Base-by-base conservation (phyloP, 1,140 invertebrate genomes). In the Calliopsis andreniformis region DNA sequence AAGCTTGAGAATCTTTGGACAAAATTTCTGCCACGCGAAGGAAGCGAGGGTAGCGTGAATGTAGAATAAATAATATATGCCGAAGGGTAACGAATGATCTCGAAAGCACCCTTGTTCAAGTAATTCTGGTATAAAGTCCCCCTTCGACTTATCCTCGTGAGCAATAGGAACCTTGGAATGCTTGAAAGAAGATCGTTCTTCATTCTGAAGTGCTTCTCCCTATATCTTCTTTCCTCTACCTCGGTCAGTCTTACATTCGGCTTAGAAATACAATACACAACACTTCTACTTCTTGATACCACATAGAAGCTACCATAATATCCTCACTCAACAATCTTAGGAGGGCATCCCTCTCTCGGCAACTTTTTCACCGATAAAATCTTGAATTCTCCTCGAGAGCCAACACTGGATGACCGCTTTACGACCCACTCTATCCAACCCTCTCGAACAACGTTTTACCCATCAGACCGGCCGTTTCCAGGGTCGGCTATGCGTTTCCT, bases 31-130 rank as follows among this genome's bases (percentile, higher is more conserved):
- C 85, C 12, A 14, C 51, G 32, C 28, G 14, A 42, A 2, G 35
- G 39, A 58, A 59, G 12, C 28, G 35, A 30, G 53, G 82, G 78
- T 73, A 53, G 79, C 61, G 69, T 62, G 66, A 49, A 67, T 64
- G 66, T 64, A 42, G 67, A 82, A 83, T 86, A 85, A 86, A 88
- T 86, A 85, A 83, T 86, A 78, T 83, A 86, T 81, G 59, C 68
- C 70, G 72, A 78, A 73, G 56, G 56, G 59, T 84, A 84, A 87
- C 78, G 71, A 84, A 87, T 79, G 76, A 84, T 83, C 72, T 75
- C 43, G 77, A 81, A 70, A 76, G 58, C 70, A 82, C 73, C 77
- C 53, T 68, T 76, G 55, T 75, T 78, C 79, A 79, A 58, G 58
- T 80, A 68, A 32, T 71, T 68, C 76, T 39, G 0, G 6, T 14